Evolutionary conservation across 2,888 invertebrate species (phyloP), one percentile per base, ranked within the genome.

Genomic region (Plagiodera versicolora): DNA sequence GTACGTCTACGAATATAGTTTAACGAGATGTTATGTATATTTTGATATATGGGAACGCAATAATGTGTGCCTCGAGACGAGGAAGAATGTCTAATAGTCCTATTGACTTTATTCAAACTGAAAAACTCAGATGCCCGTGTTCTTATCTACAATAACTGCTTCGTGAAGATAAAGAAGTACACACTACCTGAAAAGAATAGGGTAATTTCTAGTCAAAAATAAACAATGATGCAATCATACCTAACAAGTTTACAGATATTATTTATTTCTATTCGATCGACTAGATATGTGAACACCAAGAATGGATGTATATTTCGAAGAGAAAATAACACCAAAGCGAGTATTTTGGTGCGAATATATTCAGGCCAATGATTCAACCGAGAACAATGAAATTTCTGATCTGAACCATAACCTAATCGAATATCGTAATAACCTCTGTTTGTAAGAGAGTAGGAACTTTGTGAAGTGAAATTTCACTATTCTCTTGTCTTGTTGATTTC

Each of bases 11-110:
- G n/a, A n/a, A n/a, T n/a, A 28, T 51, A 51, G 28, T 57, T 57
- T 45, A 30, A 52, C 10, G 32, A 24, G 24, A 32, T 32, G 32
- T 32, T 24, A 24, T 32, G 39, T 39, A 39, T 14, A 14, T 39
- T 39, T 39, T 39, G n/a, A 48, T 45, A 48, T 35, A 54, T 58
- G 47, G 56, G 55, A 48, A 60, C 55, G 63, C 63, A 64, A 64
- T 64, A 64, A 64, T 51, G n/a, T 56, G 63, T 64, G 60, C 63
- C 63, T 58, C 60, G 16, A 59, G 49, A 47, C 54, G 11, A 55
- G 16, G 14, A 10, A 30, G n/a, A 11, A 32, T 46, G 20, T 46
- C 32, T 45, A 52, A 32, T 11, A 16, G 35, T 17, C 16, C 2
- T 32, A 10, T 32, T 32, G 11, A 11, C 32, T 10, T 32, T 2